A percentile compares a stretch with the other conserved stretches of the same genome.
phyloP scores from a whole-genome alignment of 2,888 invertebrate species.

The Rhagium mordax region DNA sequence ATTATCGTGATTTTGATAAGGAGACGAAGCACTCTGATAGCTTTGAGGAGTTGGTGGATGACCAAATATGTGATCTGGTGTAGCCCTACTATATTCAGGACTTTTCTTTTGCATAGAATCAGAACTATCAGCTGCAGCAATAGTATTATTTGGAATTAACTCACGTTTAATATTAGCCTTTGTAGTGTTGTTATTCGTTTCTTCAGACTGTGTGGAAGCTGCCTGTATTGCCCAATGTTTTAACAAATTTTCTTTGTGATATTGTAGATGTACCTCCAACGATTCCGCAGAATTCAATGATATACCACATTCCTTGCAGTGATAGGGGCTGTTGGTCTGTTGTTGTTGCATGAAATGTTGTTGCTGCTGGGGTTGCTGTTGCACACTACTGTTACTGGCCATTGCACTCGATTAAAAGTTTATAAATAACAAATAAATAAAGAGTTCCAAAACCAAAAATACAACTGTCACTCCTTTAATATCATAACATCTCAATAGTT shows the following conservation, averaged over 20 bases:
- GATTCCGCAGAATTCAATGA: conserved; percentile 84
- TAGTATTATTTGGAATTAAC: conserved; percentile 71
- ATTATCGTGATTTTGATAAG: conserved; percentile 76
- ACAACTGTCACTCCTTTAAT: conserved; percentile 68
- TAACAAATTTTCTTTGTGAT: conserved; percentile 82
- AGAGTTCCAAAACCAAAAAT: conserved; percentile 66
- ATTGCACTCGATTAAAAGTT: conserved; percentile 59
- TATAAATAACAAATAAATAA: conserved; percentile 56
- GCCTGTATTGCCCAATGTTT: conserved; percentile 81
- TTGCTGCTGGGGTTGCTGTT: conserved; percentile 41
- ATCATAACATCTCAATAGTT: conserved; percentile 70
- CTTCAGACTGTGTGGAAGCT: conserved; percentile 67
- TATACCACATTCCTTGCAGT: conserved; percentile 84
- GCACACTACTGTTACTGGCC: conserved; percentile 64
- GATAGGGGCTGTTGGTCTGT: conserved; percentile 74
- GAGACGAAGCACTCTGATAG: conserved; percentile 78
- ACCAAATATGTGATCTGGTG: conserved; percentile 75
- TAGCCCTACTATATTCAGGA: conserved; percentile 73
- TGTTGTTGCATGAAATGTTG: conserved; percentile 55
- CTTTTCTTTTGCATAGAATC: conserved; percentile 79
- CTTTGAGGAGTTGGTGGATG: conserved; percentile 79
- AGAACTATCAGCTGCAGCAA: conserved; percentile 83
- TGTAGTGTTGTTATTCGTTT: conserved; percentile 78
- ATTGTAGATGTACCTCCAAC: conserved; percentile 84
- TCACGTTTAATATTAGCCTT: conserved; percentile 73